Base-by-base conservation (phyloP, 2,797 vertebrate species). In the Syndactyla subalaris region DNA sequence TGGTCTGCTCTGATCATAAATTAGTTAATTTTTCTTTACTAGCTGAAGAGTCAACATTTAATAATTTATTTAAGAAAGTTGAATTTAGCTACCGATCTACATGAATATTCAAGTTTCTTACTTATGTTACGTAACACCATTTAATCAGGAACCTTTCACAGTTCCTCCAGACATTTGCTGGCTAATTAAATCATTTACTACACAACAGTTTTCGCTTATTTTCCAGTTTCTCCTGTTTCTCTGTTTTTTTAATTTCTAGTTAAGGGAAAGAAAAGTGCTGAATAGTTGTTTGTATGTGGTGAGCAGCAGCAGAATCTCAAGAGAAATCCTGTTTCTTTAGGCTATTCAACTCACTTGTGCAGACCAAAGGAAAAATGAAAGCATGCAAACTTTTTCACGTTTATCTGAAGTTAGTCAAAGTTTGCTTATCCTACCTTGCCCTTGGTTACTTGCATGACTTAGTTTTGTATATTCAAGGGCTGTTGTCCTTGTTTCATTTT, bases 311-410 rank as follows among this genome's bases (percentile, higher is more conserved):
- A 89, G 89, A 81, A 85, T 85, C 89, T 89, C 91, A 51, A 51
- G 79, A 76, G 96, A 86, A 87, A 74, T 77, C 62, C 49, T 72
- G 45, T 85, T 94, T 81, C 85, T 96, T 91, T 36, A 93, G 91
- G 94, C 92, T 82, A 34, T 77, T 92, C 81, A 61, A 11, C 39
- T 79, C 78, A 80, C 78, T 92, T 87, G 46, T 58, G 78, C 92
- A 96, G 86, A 93, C 75, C 72, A 88, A 93, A 95, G 84, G 73
- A 89, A 74, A 92, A 79, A 92, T 61, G 63, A 91, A 97, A 91
- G 61, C 52, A 45, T 6, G 36, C 65, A 88, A 91, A 93, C 81
- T 91, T 95, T 86, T 55, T 62, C 4, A 68, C 58, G 11, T 75
- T 90, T 82, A 63, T 66, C 63, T 92, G 83, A 90, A 94, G 59